Evolutionary conservation across 2,113 vertebrate genomes (phyloP).

Genomic region (Cettia cetti): DNA sequence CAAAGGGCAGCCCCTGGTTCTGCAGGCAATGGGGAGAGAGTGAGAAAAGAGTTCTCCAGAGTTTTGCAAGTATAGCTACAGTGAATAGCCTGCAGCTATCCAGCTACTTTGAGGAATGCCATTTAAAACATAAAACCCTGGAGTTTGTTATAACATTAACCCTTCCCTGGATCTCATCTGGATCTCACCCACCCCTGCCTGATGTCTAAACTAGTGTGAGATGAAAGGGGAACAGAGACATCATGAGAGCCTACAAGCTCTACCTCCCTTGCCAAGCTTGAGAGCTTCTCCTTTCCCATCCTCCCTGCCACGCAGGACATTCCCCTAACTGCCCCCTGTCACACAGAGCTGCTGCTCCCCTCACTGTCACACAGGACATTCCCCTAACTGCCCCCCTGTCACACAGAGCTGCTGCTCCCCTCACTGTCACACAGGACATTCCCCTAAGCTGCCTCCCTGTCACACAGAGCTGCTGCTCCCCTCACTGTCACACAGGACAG

Average conservation of each 20-base stretch:
- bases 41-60: not conserved
- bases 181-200: not conserved
- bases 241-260: not conserved
- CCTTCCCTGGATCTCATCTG: not conserved
- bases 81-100: not conserved
- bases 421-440: fast-evolving
- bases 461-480: not conserved
- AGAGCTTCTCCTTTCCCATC: not conserved
- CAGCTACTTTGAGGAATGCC: not conserved
- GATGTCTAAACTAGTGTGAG: not conserved
- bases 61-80: not conserved
- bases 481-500: fast-evolving
- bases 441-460: too few species aligned
- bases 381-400: not conserved
- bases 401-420: too few species aligned
- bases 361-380: fast-evolving
- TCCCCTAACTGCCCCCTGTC: not conserved
- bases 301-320: fast-evolving
- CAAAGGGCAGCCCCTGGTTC: not conserved
- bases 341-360: not conserved
- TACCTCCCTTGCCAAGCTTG: not conserved
- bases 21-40: not conserved
- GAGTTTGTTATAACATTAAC: not conserved
- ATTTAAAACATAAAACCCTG: not conserved
- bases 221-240: not conserved